A percentile compares a stretch with the other conserved stretches of the same genome.
Conservation (phyloP, 2,888 invertebrate species). For the Corythucha ciliata region DNA sequence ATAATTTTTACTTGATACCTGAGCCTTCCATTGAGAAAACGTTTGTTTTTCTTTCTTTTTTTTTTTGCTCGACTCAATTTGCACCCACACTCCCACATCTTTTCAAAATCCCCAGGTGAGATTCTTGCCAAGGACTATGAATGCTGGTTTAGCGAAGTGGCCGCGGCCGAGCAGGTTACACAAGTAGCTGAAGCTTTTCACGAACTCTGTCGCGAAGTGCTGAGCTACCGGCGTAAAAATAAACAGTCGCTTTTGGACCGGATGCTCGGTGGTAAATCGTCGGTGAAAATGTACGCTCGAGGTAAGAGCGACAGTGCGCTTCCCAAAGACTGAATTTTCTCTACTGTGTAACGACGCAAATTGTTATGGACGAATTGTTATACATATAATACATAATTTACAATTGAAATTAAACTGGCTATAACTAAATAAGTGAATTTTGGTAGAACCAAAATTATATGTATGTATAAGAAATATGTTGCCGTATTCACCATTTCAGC, state of each 20-base stretch:
- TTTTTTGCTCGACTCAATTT: background rate
- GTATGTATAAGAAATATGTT: no score
- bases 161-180: conserved; percentile 74
- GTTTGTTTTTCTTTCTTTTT: background rate
- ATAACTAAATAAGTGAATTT: no score
- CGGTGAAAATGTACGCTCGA: conserved; percentile 63
- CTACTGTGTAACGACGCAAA: no score
- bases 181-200: conserved; percentile 77
- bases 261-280: conserved; percentile 68
- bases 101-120: conserved; percentile 47
- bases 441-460: no score
- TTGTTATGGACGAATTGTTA: no score
- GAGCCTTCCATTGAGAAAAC: background rate
- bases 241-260: conserved; percentile 72
- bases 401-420: no score
- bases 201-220: conserved; percentile 73
- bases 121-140: conserved; percentile 80
- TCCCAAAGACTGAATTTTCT: conserved; percentile 72
- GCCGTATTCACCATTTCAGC: no score
- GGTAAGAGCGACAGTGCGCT: conserved; percentile 84
- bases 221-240: conserved; percentile 66
- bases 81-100: background rate
- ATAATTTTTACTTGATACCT: no score
- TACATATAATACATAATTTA: no score
- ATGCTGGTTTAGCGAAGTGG: conserved; percentile 77